A percentile compares a stretch with the other conserved stretches of the same genome.
Conservation (phyloP, 2,113 vertebrate species). For the Xiphophorus maculatus region DNA sequence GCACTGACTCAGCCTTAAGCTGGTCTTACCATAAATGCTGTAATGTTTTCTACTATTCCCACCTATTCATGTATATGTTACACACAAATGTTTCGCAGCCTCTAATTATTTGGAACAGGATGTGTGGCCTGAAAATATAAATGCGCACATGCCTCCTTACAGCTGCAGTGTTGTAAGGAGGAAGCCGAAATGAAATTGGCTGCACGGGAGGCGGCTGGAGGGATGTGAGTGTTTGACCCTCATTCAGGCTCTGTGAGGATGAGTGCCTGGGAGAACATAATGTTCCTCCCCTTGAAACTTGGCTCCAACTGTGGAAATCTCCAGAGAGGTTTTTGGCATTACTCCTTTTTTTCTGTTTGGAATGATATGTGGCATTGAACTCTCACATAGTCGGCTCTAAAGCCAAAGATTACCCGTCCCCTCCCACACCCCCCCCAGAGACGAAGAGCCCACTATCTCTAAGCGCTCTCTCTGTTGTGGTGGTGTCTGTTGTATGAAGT, state of each 20-base stretch:
- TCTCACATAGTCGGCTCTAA: constrained; percentile 78
- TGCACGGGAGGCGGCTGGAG: constrained; percentile 16
- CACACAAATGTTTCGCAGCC: constrained; percentile 5
- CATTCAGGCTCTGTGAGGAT: constrained; percentile 42
- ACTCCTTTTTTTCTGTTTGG: constrained; percentile 61
- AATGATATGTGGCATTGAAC: constrained; percentile 79
- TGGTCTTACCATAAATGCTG: background rate
- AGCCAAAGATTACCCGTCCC: constrained; percentile 33
- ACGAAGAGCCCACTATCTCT: constrained; percentile 23
- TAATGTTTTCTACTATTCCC: background rate
- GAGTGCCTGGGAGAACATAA: constrained; percentile 61
- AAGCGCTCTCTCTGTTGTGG: constrained; percentile 20
- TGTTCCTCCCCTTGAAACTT: constrained; percentile 75
- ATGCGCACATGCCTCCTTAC: constrained; percentile 3
- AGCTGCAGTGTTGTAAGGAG: constrained; percentile 9
- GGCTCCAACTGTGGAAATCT: constrained; percentile 58
- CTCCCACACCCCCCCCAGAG: background rate
- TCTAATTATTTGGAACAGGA: background rate
- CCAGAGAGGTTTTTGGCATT: constrained; percentile 61
- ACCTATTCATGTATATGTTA: constrained; percentile 19
- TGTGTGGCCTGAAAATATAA: constrained; percentile 9
- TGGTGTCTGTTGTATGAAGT: constrained; percentile 11
- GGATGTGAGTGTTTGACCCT: constrained; percentile 45
- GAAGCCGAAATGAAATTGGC: constrained; percentile 12
- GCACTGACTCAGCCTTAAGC: constrained; percentile 5